phyloP scores from a whole-genome alignment of 2,797 vertebrate species.

The Vipera latastei region DNA sequence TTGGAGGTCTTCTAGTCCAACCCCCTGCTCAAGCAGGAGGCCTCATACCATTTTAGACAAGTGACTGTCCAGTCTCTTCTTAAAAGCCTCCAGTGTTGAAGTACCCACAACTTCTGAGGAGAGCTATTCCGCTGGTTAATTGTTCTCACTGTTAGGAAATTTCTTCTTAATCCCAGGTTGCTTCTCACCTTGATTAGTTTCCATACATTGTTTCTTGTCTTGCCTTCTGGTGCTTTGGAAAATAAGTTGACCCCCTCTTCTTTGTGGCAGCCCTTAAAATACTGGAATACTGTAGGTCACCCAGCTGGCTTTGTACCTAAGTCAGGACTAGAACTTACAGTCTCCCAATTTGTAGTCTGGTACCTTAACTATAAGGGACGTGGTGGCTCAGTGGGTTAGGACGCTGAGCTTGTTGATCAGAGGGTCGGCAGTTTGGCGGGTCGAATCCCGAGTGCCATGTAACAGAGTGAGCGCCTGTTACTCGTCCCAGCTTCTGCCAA shows the following conservation, averaged over 20 bases:
- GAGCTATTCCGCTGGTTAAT: neutral
- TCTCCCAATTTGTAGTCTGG: neutral
- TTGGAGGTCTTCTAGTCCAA: neutral
- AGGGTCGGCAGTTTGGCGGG: too few relatives aligned
- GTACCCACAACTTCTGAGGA: neutral
- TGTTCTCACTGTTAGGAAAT: neutral
- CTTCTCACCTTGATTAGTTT: neutral
- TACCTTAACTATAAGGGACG: neutral
- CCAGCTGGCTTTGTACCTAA: neutral
- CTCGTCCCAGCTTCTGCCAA: too few relatives aligned
- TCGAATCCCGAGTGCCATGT: too few relatives aligned
- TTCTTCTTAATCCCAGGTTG: neutral
- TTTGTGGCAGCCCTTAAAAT: neutral
- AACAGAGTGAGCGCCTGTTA: too few relatives aligned
- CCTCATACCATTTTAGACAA: neutral
- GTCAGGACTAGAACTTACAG: neutral
- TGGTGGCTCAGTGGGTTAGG: too few relatives aligned
- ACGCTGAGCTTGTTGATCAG: too few relatives aligned
- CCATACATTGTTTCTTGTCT: neutral
- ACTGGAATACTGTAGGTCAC: neutral
- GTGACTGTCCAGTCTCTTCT: neutral
- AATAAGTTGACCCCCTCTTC: neutral
- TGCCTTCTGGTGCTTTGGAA: neutral
- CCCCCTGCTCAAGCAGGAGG: neutral
- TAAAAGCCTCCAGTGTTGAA: neutral